These are phyloP conservation scores for Brachionus paranguensis DNA, from an alignment of 1,140 invertebrate species.

Conservation along the genomic window DNA sequence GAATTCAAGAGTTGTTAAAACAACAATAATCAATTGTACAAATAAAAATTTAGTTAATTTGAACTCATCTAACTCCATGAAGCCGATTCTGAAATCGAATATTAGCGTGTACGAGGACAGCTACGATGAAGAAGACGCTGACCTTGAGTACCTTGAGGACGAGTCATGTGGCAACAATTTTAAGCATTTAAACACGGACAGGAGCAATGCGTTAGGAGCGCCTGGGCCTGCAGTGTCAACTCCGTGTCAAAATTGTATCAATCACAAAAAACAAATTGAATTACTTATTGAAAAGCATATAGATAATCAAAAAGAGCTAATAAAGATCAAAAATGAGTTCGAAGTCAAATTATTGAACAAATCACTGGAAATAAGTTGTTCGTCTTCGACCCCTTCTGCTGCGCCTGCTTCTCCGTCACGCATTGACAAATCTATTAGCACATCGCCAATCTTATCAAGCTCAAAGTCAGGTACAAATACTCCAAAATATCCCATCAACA, in stretches of 20 bases:
- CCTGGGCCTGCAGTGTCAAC: conserved; percentile 10
- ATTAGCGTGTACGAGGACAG: conserved; percentile 1
- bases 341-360: conserved; percentile 33
- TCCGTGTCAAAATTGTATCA: conserved; percentile 25
- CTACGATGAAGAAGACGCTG: neutral
- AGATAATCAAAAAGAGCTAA: conserved; percentile 26
- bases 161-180: neutral
- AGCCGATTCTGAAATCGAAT: neutral
- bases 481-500: neutral
- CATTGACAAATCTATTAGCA: conserved; percentile 4
- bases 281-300: conserved; percentile 34
- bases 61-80: neutral
- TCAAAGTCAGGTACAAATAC: conserved; percentile 24
- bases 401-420: neutral
- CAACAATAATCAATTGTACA: neutral
- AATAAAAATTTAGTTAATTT: conserved; percentile 23
- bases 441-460: neutral
- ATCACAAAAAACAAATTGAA: conserved; percentile 37
- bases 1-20: conserved; percentile 10
- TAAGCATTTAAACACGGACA: neutral
- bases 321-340: conserved; percentile 35
- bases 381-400: neutral
- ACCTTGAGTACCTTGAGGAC: neutral
- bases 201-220: neutral
- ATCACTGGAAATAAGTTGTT: conserved; percentile 16